Evolutionary conservation across 2,113 vertebrate genomes (phyloP), one percentile per base, ranked within the genome.

Genomic region (Nothobranchius furzeri): DNA sequence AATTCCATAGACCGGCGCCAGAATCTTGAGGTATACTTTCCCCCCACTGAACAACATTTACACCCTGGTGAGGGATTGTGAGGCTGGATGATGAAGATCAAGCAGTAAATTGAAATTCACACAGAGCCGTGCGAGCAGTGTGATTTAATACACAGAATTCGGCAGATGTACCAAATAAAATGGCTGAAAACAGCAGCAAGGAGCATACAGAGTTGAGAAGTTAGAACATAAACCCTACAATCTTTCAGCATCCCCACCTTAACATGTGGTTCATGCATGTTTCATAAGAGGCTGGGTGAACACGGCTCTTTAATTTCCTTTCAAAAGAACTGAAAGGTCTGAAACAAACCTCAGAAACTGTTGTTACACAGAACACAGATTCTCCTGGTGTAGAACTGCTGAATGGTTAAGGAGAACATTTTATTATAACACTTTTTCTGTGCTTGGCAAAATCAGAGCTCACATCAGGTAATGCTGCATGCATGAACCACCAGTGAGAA

Each of bases 221-320:
- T 68, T 60, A 68, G 49, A 76, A 76, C 51, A 74, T 71, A 79
- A 81, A 97, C 95, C 95, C 96, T 95, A 1, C 94, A 98, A 78
- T 97, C 95, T 0, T 86, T 95, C 84, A 97, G 94, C 48, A 94
- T 95, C 68, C 96, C 96, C 63, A 95, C 94, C 1, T 0, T 40
- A 2, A 40, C 37, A 40, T 40, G 7, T 40, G 37, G 37, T 6
- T 40, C 30, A 30, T 30, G 40, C 10, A 42, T 42, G 7, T 42
- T 8, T 42, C 5, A 42, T 42, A 30, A 30, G 30, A 9, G 95
- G 95, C 67, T 97, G 95, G 0, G 95, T 98, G 88, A 98, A 98
- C 95, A 96, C 96, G 37, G 30, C 30, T 30, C 30, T 30, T 30
- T 30, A 1, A 30, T 30, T 30, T 30, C 30, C 30, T 30, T 30